Percentiles rank a stretch among this genome's conserved stretches.
Conservation (phyloP, 2,888 invertebrate species). For the Harpalus rubripes region DNA sequence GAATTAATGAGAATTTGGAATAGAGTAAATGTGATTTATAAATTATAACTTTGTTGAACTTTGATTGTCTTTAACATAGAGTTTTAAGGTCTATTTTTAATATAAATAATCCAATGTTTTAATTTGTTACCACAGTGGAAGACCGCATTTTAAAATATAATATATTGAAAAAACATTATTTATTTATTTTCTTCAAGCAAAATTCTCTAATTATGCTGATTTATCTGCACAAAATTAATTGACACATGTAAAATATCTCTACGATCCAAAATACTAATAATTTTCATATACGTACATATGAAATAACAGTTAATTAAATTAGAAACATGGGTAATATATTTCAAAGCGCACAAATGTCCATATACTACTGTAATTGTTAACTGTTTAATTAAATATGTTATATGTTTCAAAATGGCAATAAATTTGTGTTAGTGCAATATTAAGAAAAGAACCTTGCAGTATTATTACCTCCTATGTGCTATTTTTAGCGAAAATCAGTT, state of each 20-base stretch:
- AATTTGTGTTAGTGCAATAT: background rate
- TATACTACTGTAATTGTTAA: background rate
- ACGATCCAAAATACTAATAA: background rate
- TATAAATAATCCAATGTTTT: too few relatives aligned
- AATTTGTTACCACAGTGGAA: too few relatives aligned
- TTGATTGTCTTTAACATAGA: background rate
- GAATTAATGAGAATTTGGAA: too few relatives aligned
- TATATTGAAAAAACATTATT: too few relatives aligned
- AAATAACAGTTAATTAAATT: conserved; percentile 20
- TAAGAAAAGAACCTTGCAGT: too few relatives aligned
- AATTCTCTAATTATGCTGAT: background rate
- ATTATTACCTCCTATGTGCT: too few relatives aligned
- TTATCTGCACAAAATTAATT: conserved; percentile 4
- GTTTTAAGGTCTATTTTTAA: background rate
- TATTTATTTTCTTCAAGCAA: too few relatives aligned
- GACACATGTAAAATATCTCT: background rate
- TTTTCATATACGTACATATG: background rate
- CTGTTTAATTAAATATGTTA: background rate
- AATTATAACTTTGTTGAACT: background rate
- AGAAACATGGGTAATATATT: conserved; percentile 22
- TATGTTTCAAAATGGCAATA: background rate
- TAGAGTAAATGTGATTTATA: too few relatives aligned
- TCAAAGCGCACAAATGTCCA: conserved; percentile 1
- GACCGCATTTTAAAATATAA: too few relatives aligned
- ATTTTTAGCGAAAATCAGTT: too few relatives aligned